Conservation (phyloP, 2,113 vertebrate species). For the Crotalus viridis region DNA sequence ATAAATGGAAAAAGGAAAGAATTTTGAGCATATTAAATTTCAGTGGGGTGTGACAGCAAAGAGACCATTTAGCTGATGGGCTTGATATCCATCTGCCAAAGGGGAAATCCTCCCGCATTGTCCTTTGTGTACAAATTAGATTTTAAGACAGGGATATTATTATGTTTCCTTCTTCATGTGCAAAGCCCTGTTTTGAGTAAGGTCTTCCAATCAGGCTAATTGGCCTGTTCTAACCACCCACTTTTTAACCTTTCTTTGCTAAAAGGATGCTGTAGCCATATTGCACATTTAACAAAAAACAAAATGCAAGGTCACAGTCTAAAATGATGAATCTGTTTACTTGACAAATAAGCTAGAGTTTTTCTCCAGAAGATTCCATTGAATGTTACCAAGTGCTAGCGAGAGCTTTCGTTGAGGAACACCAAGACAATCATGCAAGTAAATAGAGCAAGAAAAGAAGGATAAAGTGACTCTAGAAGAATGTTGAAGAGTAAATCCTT, state of each 20-base stretch:
- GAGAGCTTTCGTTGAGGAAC: not conserved
- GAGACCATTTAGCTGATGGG: not conserved
- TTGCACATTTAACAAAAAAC: conserved; percentile 7
- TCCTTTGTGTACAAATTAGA: not conserved
- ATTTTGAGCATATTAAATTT: not conserved
- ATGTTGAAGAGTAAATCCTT: not conserved
- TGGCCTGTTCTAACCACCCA: conserved; percentile 51
- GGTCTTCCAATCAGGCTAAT: conserved; percentile 45
- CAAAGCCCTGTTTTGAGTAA: conserved; percentile 22
- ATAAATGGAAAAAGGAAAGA: not conserved
- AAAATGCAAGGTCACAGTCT: not conserved
- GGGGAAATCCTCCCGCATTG: not conserved
- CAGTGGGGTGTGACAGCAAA: not conserved
- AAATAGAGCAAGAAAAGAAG: not conserved
- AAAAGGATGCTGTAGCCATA: conserved; percentile 33
- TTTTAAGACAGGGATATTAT: not conserved
- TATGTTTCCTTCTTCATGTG: conserved; percentile 12
- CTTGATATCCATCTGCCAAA: rapidly evolving
- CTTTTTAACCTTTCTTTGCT: conserved; percentile 17
- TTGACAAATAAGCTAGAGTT: not conserved
- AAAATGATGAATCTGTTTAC: not conserved
- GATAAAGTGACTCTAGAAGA: not conserved
- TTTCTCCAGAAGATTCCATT: not conserved
- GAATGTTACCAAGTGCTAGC: not conserved
- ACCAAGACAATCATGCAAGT: not conserved